Conservation (phyloP, 2,888 invertebrate species). For the Polydesmus complanatus region DNA sequence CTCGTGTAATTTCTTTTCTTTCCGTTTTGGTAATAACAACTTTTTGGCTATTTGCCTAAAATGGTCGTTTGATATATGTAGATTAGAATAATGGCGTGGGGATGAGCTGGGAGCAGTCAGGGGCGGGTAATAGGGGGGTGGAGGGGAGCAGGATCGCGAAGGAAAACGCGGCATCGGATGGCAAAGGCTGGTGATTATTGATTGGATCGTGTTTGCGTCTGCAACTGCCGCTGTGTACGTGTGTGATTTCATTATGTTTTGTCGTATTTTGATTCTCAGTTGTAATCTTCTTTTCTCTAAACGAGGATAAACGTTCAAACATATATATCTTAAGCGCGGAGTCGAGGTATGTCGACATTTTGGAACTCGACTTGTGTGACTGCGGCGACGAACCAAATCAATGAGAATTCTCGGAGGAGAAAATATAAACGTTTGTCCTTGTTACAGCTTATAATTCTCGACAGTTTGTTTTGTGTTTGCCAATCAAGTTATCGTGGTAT, state of each 20-base stretch:
- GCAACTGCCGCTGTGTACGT: neutral
- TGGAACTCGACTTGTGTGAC: neutral
- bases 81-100: no score
- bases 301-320: neutral
- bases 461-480: no score
- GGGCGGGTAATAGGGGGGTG: no score
- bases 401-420: neutral
- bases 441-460: no score
- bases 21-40: neutral
- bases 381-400: neutral
- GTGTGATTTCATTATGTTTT: neutral
- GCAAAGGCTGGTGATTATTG: neutral
- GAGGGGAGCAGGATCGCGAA: no score
- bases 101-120: no score
- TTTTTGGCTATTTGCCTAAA: no score
- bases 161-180: no score
- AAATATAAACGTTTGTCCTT: neutral
- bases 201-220: neutral
- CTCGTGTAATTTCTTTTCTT: neutral
- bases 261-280: neutral
- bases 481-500: no score
- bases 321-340: neutral
- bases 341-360: neutral
- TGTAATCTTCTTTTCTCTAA: neutral
- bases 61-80: no score